Base-by-base conservation (phyloP, 2,113 vertebrate genomes). In the Nycticorax nycticorax region DNA sequence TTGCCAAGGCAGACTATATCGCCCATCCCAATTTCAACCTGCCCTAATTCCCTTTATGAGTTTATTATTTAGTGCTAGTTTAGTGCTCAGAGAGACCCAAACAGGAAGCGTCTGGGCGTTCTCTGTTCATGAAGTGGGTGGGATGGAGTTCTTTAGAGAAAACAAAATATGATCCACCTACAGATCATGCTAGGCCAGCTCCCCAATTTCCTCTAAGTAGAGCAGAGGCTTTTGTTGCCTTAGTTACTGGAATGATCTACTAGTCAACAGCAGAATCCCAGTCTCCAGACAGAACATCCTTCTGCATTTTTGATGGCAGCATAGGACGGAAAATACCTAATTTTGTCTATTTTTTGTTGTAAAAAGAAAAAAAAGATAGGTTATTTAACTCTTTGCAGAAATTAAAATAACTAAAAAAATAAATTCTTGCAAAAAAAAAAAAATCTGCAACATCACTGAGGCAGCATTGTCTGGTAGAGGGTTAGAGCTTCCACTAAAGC, bases 31-130 rank as follows among this genome's bases (percentile, higher is more conserved):
- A 76, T 57, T 92, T 79, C 91, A 96, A 89, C 83, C 92, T 97
- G 69, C 39, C 69, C 89, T 92, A 95, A 96, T 76, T 96, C 94
- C 93, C 85, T 91, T 96, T 93, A 96, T 67, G 95, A 90, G 68
- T 95, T 97, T 96, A 95, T 89, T 97, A 88, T 93, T 96, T 96
- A 93, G 75, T 80, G 84, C 77, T 93, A 52, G 55, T 77, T 68
- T 77, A 91, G 66, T 78, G 69, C 78, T 95, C 60, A 59, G 76
- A 96, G 89, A 96, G 90, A 96, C 53, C 72, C 92, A 97, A 96
- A 96, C 94, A 96, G 96, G 94, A 97, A 97, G 74, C 4, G 69
- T 78, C 88, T 96, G 92, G 93, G 89, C 75, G 74, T 96, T 97
- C 82, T 97, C 96, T 88, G 82, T 88, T 91, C 86, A 71, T 92